Base-by-base conservation (phyloP, 2,888 invertebrate genomes). In the Thera britannica region DNA sequence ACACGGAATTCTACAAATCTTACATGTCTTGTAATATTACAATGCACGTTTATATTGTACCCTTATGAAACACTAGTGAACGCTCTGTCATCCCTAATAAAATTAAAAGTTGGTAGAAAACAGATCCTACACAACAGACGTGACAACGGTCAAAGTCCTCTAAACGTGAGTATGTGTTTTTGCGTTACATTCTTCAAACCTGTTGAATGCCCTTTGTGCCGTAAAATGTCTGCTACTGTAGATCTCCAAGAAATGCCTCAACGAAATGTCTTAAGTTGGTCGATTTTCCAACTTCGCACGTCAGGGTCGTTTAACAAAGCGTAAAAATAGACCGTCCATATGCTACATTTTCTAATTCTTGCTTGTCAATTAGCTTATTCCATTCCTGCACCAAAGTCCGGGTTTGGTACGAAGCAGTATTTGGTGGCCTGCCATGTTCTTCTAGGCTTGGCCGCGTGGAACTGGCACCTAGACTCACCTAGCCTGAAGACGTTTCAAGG, bases 101-200 rank as follows among this genome's bases (percentile, higher is more conserved):
- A 63, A 41, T 51, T 63, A 35, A 63, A 63, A 34, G 51, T 38
- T 44, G 54, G 46, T 55, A 55, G n/a, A 55, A 48, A 44, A 41
- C 46, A 51, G 3, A 51, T 51, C 49, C 4, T 51, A 7, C 12
- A 48, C n/a, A 48, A 11, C n/a, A 48, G n/a, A n/a, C 11, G 48
- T 1, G 51, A 12, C 49, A 12, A 23, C 23, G 23, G 5, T 41
- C 41, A 51, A 51, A 23, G 12, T 2, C 7, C 23, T 23, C 23
- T 51, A 23, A 12, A 23, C 12, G n/a, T 7, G n/a, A n/a, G 1
- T 12, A 12, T 51, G 3, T 2, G 12, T 23, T 6, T 23, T 5
- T 51, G 1, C 51, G 6, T 6, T 23, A 23, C 23, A 7, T 51
- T 51, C 6, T 5, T 49, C 9, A 62, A 54, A 35, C 4, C 11